Evolutionary conservation across 2,113 vertebrate species (phyloP).

Genomic region (Serinus canaria): DNA sequence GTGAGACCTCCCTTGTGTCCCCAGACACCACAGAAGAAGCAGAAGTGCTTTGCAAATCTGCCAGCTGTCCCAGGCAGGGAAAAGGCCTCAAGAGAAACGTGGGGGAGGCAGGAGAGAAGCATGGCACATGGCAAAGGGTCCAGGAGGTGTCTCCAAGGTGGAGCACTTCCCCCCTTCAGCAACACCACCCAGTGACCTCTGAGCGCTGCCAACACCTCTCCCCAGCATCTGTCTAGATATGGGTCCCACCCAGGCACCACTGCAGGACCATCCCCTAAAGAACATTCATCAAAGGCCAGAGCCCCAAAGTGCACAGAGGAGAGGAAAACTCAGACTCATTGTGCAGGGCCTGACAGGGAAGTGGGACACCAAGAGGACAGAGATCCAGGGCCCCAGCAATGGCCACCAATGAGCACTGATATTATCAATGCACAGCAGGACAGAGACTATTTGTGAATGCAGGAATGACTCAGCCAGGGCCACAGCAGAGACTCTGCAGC

Average conservation of each 20-base stretch:
- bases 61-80: not conserved
- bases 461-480: conserved; percentile 30
- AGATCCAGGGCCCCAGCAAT: not conserved
- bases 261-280: not conserved
- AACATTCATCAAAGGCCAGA: not conserved
- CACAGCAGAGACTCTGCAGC: not conserved
- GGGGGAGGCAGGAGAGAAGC: not conserved
- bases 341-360: not conserved
- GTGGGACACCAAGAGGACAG: not conserved
- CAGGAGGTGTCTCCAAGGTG: not conserved
- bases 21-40: not conserved
- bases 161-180: not conserved
- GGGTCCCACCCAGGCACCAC: not conserved
- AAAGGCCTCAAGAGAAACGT: not conserved
- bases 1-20: not conserved
- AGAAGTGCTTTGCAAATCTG: not conserved
- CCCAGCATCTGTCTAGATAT: not conserved
- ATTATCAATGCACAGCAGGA: conserved; percentile 1
- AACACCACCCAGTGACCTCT: not conserved
- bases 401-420: not conserved
- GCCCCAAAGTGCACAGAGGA: not conserved
- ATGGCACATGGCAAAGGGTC: not conserved
- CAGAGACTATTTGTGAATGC: not conserved
- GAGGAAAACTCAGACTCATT: not conserved
- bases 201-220: accelerated